A percentile compares a stretch with the other conserved stretches of the same genome.
phyloP scores from a whole-genome alignment of 2,797 vertebrate species.

The Phataginus tetradactyla region DNA sequence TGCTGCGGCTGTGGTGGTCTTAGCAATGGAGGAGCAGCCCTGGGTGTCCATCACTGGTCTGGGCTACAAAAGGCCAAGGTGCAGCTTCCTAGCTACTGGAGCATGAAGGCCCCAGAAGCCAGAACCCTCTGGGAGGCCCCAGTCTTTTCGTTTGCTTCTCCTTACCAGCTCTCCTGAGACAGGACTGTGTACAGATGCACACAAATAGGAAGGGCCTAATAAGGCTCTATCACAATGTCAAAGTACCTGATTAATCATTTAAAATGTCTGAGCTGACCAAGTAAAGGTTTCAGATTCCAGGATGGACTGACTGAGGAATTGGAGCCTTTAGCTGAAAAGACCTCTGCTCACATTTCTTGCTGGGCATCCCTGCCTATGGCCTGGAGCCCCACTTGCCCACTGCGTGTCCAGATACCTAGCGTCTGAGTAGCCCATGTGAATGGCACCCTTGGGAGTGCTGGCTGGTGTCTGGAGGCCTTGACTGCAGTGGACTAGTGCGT shows the following conservation, averaged over 20 bases:
- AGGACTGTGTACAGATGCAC: not conserved
- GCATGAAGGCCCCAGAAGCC: not conserved
- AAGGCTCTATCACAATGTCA: not conserved
- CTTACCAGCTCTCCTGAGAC: not conserved
- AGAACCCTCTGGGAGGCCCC: not conserved
- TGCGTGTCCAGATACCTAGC: not conserved
- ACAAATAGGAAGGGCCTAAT: not conserved
- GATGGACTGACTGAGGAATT: not conserved
- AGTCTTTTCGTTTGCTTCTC: not conserved
- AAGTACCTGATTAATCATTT: slow-evolving; percentile 62
- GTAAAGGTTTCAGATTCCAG: slow-evolving; percentile 51
- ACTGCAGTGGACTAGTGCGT: not conserved
- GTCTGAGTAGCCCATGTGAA: not conserved
- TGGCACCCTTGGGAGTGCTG: not conserved
- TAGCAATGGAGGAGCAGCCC: not conserved
- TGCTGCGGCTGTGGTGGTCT: not conserved
- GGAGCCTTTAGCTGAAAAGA: slow-evolving; percentile 2
- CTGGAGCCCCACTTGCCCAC: not conserved
- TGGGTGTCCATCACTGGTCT: not conserved
- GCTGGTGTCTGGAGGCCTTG: not conserved
- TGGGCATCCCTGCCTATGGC: not conserved
- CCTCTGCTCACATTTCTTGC: slow-evolving; percentile 8
- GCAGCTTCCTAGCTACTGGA: not conserved
- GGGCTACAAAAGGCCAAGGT: not conserved
- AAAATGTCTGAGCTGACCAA: not conserved